A percentile compares a stretch with the other conserved stretches of the same genome.
Evolutionary conservation across 2,797 vertebrate genomes (phyloP).

Genomic region (Sebastes kiyomatsui): DNA sequence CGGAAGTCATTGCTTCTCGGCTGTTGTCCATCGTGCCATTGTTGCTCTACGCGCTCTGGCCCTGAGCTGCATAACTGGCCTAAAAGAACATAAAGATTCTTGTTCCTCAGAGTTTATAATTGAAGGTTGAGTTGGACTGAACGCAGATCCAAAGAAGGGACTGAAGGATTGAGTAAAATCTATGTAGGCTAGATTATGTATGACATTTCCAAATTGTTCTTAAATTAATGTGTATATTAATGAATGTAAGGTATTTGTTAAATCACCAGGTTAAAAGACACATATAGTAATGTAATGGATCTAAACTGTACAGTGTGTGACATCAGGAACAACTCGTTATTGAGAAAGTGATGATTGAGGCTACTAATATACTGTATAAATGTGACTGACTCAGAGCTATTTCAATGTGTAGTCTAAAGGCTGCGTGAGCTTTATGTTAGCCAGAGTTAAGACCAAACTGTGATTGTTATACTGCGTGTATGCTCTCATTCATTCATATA

Average conservation of each 20-base stretch:
- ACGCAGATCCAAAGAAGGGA: neutral
- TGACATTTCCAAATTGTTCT: neutral
- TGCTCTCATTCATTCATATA: neutral
- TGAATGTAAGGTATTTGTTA: neutral
- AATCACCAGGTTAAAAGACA: neutral
- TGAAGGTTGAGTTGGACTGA: neutral
- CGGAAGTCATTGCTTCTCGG: slow-evolving; percentile 13
- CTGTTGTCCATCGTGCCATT: slow-evolving; percentile 25
- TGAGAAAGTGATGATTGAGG: neutral
- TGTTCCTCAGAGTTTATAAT: neutral
- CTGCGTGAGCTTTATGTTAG: neutral
- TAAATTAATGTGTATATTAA: neutral
- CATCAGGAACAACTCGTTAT: neutral
- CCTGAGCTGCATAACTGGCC: slow-evolving; percentile 2
- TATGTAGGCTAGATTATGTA: neutral
- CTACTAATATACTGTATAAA: neutral
- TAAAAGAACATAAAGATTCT: neutral
- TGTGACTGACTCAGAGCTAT: neutral
- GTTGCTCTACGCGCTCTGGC: slow-evolving; percentile 19
- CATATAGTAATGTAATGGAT: neutral
- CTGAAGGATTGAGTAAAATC: neutral
- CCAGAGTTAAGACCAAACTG: neutral
- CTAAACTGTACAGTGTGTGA: neutral
- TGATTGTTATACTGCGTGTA: neutral
- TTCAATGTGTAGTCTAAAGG: neutral